Conservation (phyloP, 2,797 vertebrate species). For the Geotria australis region DNA sequence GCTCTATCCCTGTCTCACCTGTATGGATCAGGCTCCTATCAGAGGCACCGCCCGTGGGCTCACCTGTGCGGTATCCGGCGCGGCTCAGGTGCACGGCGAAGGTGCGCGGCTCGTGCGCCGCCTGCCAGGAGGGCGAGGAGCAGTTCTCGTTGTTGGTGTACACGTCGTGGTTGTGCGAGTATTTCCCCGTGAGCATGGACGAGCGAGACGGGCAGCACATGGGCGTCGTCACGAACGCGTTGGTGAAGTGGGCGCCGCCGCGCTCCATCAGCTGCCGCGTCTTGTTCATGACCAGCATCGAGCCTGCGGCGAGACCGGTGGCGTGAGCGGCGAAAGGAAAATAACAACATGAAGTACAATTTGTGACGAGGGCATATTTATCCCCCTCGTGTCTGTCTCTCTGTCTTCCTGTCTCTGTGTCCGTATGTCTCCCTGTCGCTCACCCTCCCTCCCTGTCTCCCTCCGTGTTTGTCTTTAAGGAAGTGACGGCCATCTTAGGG, state of each 20-base stretch:
- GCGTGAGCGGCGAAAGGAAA: too few species aligned
- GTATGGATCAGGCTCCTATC: too few species aligned
- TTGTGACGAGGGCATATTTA: too few species aligned
- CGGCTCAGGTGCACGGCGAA: slow-evolving; percentile 74
- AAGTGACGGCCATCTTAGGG: too few species aligned
- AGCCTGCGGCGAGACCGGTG: slow-evolving; percentile 14
- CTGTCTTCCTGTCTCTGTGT: too few species aligned
- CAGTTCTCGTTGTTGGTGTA: slow-evolving; percentile 98
- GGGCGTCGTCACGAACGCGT: slow-evolving; percentile 79
- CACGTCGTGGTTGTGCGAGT: slow-evolving; percentile 89
- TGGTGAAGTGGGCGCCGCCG: slow-evolving; percentile 72
- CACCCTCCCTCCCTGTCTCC: too few species aligned
- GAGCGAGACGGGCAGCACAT: slow-evolving; percentile 95
- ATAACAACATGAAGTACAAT: too few species aligned
- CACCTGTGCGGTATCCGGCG: slow-evolving; percentile 78
- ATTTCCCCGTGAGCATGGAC: slow-evolving; percentile 76
- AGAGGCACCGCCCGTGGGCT: slow-evolving; percentile 1
- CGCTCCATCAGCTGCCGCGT: slow-evolving; percentile 29
- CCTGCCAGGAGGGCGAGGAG: slow-evolving; percentile 72
- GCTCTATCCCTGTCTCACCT: too few species aligned
- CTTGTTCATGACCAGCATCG: slow-evolving; percentile 60
- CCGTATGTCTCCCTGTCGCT: too few species aligned
- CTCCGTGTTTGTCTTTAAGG: too few species aligned
- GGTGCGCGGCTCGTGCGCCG: slow-evolving; percentile 46
- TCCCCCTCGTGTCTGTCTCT: too few species aligned